Base-by-base conservation (phyloP, 2,888 invertebrate genomes). In the Drosophila nigritarsus region DNA sequence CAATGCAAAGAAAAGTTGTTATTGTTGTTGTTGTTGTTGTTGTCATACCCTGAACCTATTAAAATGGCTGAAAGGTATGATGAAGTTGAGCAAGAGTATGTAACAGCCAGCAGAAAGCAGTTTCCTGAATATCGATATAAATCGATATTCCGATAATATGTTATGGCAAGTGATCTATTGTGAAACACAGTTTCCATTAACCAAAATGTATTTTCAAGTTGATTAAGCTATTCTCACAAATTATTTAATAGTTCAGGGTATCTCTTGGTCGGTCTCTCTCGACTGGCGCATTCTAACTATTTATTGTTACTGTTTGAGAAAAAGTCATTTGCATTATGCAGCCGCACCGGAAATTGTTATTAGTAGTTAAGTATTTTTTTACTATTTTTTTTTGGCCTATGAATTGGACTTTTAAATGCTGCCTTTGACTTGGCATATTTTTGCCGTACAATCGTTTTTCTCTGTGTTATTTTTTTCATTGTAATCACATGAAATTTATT, bases 311-410 rank as follows among this genome's bases (percentile, higher is more conserved):
- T 81, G 82, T 80, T 83, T 55, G 89, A 75, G 77, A 74, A 87
- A 83, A 84, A 85, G 86, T 85, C 83, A 85, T 89, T 89, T 85
- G 86, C 84, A 89, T 85, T 89, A 85, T 85, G 75, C 86, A 80
- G 77, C 80, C 77, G 73, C 83, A 67, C 86, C 84, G 84, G 84
- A 85, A 85, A 85, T 85, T 89, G 90, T 85, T 85, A 89, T 85
- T 85, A 87, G 89, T 84, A 84, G 76, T 75, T 84, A 67, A 59
- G 70, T 67, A 53, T 62, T 66, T 65, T 34, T 55, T 62, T 62
- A 59, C 38, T 70, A 59, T 36, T 45, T 62, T 74, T 58, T 82
- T 60, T 73, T 32, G 55, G 58, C 65, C 79, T 70, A 83, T 83
- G 83, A 83, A 73, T 84, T 82, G 83, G 71, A 84, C 76, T 87